These are phyloP conservation scores for Meloe dianella DNA, from an alignment of 2,888 invertebrate species.

Conservation along the genomic window DNA sequence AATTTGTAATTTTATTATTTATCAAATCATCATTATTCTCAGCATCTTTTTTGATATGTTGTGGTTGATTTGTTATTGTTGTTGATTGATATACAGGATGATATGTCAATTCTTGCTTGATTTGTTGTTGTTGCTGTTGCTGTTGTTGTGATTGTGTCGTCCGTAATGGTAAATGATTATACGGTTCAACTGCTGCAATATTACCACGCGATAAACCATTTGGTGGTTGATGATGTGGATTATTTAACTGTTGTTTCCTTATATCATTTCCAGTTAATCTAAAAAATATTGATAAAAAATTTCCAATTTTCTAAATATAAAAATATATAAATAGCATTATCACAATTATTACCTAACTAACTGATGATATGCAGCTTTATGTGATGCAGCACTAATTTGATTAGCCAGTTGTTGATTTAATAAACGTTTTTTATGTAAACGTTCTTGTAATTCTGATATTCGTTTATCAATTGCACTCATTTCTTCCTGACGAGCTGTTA, in stretches of 20 bases:
- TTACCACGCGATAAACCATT: slow-evolving; percentile 72
- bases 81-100: slow-evolving; percentile 51
- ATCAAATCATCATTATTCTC: slow-evolving; percentile 45
- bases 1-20: slow-evolving; percentile 47
- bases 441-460: slow-evolving; percentile 91
- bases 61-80: slow-evolving; percentile 39
- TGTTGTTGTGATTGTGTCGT: slow-evolving; percentile 53
- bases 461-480: slow-evolving; percentile 90
- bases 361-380: slow-evolving; percentile 58
- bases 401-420: slow-evolving; percentile 78
- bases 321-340: background rate
- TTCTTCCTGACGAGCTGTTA: slow-evolving; percentile 89
- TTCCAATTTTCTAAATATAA: background rate
- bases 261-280: slow-evolving; percentile 57
- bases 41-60: slow-evolving; percentile 54
- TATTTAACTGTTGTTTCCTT: slow-evolving; percentile 52
- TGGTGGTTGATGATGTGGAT: slow-evolving; percentile 57
- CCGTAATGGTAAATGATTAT: slow-evolving; percentile 77
- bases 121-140: slow-evolving; percentile 54
- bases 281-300: slow-evolving; percentile 18
- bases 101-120: slow-evolving; percentile 61
- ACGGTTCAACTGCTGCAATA: slow-evolving; percentile 87
- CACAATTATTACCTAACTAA: slow-evolving; percentile 52
- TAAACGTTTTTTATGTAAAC: slow-evolving; percentile 86
- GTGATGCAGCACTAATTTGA: slow-evolving; percentile 64